These are phyloP conservation scores for Trididemnum nubilum DNA, from an alignment of 23 tunicate species.

Conservation along the genomic window DNA sequence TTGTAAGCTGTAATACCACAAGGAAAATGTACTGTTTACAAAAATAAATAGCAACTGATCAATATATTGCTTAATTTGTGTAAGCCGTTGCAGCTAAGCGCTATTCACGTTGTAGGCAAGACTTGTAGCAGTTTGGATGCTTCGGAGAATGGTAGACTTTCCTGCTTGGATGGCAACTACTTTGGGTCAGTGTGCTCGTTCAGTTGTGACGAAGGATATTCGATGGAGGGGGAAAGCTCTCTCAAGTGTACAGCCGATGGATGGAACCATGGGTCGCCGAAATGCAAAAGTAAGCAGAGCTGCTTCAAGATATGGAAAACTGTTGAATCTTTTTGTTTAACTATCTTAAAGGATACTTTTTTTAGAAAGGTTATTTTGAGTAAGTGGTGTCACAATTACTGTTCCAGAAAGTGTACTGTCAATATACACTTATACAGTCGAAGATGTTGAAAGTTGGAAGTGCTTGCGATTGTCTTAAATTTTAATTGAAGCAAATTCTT, in stretches of 20 bases:
- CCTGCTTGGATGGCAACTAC: constrained; percentile 61
- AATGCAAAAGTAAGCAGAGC: constrained; percentile 57
- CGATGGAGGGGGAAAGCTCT: constrained; percentile 28
- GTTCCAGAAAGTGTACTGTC: neutral
- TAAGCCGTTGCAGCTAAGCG: no score
- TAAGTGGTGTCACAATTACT: no score
- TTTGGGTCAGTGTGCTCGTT: constrained; percentile 61
- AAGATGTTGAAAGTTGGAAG: no score
- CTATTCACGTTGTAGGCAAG: constrained; percentile 71
- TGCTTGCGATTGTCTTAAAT: no score
- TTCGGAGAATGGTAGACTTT: constrained; percentile 54
- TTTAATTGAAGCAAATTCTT: no score
- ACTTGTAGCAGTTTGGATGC: constrained; percentile 52
- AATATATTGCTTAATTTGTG: no score
- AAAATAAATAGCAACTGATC: no score
- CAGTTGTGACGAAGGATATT: constrained; percentile 48
- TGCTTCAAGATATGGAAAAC: neutral
- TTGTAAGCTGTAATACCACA: no score
- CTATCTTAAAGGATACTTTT: no score
- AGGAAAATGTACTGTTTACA: no score
- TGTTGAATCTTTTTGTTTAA: neutral
- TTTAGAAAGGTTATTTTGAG: no score
- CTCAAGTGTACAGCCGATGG: constrained; percentile 76
- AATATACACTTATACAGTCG: no score
- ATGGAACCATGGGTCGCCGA: constrained; percentile 80